Base-by-base conservation (phyloP, 2,113 vertebrate genomes). In the Malurus elegans region DNA sequence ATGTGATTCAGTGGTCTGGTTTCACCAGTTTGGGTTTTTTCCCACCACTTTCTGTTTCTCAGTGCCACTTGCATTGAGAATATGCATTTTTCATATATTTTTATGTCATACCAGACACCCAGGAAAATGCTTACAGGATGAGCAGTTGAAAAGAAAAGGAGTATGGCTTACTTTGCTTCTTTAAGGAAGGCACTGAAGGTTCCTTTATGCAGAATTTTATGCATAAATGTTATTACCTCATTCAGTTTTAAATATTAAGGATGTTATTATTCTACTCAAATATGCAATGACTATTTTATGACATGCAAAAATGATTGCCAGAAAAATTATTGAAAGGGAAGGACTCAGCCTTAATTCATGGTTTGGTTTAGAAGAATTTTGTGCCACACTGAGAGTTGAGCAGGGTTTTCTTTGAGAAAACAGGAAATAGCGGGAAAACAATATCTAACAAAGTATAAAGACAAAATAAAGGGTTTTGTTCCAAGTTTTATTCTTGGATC, bases 181-280 rank as follows among this genome's bases (percentile, higher is more conserved):
- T 16, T n/a, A 32, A 36, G 10, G 23, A 76, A 72, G 12, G 3
- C 23, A 18, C 7, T 10, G 24, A 9, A 36, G 4, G 5, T 29
- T 20, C 20, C 21, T 16, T 56, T 1, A 0, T 17, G 4, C 3
- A 53, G 10, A 32, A 57, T 40, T 11, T 9, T 58, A 7, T 23
- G 3, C 0, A 1, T 34, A 42, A 4, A 12, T 24, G 5, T 25
- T 36, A 34, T 18, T 0, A 1, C 38, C 54, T 87, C 36, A 50
- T 56, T 75, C 23, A 76, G 6, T 17, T 65, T 83, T 89, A 38
- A 60, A 56, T 38, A 60, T 17, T 64, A 64, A 47, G 6, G 4
- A 4, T 28, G 12, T 9, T 53, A 24, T 18, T 58, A 28, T 34
- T 82, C 14, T 6, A 34, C 29, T 7, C 19, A 38, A 69, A 65